Base-by-base conservation (phyloP, 2,113 vertebrate genomes). In the Limanda limanda region DNA sequence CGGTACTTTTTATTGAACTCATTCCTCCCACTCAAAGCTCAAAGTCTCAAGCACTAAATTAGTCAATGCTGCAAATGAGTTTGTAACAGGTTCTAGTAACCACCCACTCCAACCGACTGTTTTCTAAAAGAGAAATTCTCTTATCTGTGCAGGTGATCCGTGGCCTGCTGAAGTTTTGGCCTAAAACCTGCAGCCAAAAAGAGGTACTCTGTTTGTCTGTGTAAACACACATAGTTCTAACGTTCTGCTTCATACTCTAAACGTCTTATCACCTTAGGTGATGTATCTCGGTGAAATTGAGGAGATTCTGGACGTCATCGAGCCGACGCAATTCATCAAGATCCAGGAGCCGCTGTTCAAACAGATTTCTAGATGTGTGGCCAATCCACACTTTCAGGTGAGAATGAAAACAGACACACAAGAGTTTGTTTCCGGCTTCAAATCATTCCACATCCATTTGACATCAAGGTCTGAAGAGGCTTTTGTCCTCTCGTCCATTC, bases 231-330 rank as follows among this genome's bases (percentile, higher is more conserved):
- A 13, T 17, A 17, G 25, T 0, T 0, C 24, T 74, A 4, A 45
- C 3, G 7, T 51, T 35, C 9, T 27, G 37, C 25, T 4, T 74
- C 2, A 17, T 27, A 20, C 3, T 55, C 18, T 82, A 18, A 67
- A 40, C 70, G n/a, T 52, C 2, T 18, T 79, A 27, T 79, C 77
- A 63, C 55, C 82, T 83, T 73, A 99, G 98, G 97, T 99, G 59
- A 99, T 99, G 98, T 99, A 96, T 93, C 95, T 99, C 91, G 98
- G 98, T 71, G 98, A 99, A 95, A 96, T 98, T 40, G 98, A 99
- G 93, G 98, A 99, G 95, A 97, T 99, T 79, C 91, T 99, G 93
- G 98, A 99, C 76, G 97, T 99, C 82, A 98, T 99, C 71, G 98
- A 99, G 93, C 97, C 97, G 0, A 96, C 97, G 0, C 98, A 99